Conservation (phyloP, 2,888 invertebrate genomes). For the Brachynemurus nebulosus region DNA sequence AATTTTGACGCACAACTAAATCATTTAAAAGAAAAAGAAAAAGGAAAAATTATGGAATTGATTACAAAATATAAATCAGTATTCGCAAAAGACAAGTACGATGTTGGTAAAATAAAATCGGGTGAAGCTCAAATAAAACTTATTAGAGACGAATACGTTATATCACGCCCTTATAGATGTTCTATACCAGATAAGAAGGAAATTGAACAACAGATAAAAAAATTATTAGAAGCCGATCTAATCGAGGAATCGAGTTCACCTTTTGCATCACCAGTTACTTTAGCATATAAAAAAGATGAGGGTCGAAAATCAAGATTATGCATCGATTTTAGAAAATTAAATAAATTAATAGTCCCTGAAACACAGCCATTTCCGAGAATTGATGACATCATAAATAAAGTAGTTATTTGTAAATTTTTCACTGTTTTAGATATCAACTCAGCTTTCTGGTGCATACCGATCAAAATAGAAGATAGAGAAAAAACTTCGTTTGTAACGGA, state of each 20-base stretch:
- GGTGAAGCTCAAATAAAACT: constrained; percentile 17
- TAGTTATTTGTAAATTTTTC: constrained; percentile 12
- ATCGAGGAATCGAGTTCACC: constrained; percentile 20
- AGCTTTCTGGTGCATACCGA: constrained; percentile 16
- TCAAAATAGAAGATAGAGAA: constrained; percentile 13
- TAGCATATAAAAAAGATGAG: constrained; percentile 17
- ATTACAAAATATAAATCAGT: constrained; percentile 17
- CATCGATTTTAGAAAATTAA: constrained; percentile 10
- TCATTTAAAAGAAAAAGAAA: constrained; percentile 13
- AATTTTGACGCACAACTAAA: constrained; percentile 12
- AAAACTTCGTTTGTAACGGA: constrained; percentile 17
- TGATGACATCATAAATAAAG: constrained; percentile 12
- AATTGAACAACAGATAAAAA: constrained; percentile 18
- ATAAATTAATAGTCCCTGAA: constrained; percentile 12
- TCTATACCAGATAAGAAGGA: constrained; percentile 18
- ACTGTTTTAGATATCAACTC: constrained; percentile 6
- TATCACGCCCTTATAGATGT: constrained; percentile 16
- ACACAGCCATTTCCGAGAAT: constrained; percentile 14
- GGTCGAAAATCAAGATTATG: constrained; percentile 16
- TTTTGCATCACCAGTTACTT: constrained; percentile 16
- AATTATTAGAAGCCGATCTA: constrained; percentile 16
- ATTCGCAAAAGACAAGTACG: constrained; percentile 20
- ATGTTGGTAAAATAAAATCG: constrained; percentile 17
- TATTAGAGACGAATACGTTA: constrained; percentile 15
- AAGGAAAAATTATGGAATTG: constrained; percentile 13